A percentile compares a stretch with the other conserved stretches of the same genome.
Evolutionary conservation across 2,797 vertebrate genomes (phyloP).

Genomic region (Pangasius macronema): DNA sequence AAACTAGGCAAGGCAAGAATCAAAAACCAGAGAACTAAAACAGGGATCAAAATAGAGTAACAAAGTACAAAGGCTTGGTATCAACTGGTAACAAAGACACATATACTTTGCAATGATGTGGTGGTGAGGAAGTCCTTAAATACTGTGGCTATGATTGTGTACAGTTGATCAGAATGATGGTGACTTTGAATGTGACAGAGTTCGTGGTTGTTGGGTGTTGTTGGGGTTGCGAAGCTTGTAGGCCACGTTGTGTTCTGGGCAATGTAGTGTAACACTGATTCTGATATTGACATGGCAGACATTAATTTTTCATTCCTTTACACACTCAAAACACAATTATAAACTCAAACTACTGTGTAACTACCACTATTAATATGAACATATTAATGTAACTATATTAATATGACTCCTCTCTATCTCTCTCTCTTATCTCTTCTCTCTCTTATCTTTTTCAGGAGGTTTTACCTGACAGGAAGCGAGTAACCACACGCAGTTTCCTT

Average conservation of each 20-base stretch:
- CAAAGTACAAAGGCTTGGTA: background rate
- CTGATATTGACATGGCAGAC: background rate
- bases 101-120: background rate
- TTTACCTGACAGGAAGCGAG: slow-evolving; percentile 86
- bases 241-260: background rate
- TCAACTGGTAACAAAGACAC: background rate
- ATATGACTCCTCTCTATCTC: too few relatives aligned
- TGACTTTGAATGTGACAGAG: background rate
- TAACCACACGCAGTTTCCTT: slow-evolving; percentile 87
- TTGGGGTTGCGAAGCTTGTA: background rate
- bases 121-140: background rate
- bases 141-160: background rate
- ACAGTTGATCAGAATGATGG: background rate
- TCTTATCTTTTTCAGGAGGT: slow-evolving; percentile 77
- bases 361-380: background rate
- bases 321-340: background rate
- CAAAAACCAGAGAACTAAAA: background rate
- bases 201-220: background rate
- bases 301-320: background rate
- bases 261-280: background rate
- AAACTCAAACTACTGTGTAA: background rate
- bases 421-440: background rate
- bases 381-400: too few relatives aligned
- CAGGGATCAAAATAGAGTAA: background rate
- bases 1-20: background rate